phyloP scores from a whole-genome alignment of 2,888 invertebrate species.

The Venusia cambrica region DNA sequence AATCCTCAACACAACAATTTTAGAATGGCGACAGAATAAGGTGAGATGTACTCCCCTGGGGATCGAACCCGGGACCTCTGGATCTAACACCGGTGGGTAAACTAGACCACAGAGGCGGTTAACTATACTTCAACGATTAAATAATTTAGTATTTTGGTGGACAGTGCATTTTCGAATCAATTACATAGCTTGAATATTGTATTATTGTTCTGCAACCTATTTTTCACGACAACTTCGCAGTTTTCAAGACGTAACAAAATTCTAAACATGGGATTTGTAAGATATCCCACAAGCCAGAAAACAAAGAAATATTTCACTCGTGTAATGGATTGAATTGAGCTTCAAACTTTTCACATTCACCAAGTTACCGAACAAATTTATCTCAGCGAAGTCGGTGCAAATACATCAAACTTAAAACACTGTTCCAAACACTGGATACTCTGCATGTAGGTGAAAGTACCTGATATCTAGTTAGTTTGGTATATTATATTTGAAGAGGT shows the following conservation, averaged over 20 bases:
- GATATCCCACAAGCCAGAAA: constrained; percentile 65
- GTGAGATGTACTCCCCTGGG: too few relatives aligned
- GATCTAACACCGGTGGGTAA: too few relatives aligned
- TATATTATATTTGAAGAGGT: too few relatives aligned
- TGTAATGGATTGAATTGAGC: constrained; percentile 80
- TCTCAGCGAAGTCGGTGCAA: constrained; percentile 72
- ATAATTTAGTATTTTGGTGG: too few relatives aligned
- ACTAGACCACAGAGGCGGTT: too few relatives aligned
- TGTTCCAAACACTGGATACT: constrained; percentile 76
- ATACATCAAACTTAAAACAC: constrained; percentile 78
- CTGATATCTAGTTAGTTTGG: constrained; percentile 26
- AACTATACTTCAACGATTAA: too few relatives aligned
- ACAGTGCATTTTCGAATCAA: constrained; percentile 2
- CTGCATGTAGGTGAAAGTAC: constrained; percentile 30
- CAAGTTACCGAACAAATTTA: constrained; percentile 79
- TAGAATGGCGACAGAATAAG: too few relatives aligned
- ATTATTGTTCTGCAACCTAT: constrained; percentile 3
- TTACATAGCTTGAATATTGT: constrained; percentile 1
- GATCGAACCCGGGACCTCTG: too few relatives aligned
- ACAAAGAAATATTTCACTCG: constrained; percentile 80
- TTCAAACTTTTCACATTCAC: constrained; percentile 79
- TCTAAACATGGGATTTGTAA: constrained; percentile 69
- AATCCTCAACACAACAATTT: too few relatives aligned
- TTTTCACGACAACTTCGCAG: constrained; percentile 1
- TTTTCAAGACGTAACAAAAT: constrained; percentile 40